phyloP scores from a whole-genome alignment of 2,888 invertebrate genomes.

The Hirudinaria manillensis region DNA sequence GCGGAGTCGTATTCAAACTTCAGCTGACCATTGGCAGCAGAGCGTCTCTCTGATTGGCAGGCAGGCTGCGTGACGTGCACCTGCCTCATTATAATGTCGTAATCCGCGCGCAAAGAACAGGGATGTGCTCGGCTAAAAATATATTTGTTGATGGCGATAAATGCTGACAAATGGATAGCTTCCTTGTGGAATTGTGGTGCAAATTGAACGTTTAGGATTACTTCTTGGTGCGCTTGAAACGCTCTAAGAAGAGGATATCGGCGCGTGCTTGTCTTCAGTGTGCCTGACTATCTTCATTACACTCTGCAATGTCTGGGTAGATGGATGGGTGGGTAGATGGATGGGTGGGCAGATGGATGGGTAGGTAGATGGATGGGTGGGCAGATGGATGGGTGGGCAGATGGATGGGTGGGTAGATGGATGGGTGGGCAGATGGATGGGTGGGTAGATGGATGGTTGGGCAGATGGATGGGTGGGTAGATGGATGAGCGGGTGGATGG shows the following conservation, averaged over 20 bases:
- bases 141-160: slow-evolving; percentile 5
- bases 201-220: slow-evolving; percentile 15
- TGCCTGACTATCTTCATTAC: too few species aligned
- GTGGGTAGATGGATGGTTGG: not conserved
- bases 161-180: slow-evolving; percentile 9
- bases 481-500: not conserved
- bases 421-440: slow-evolving; percentile 2
- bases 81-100: slow-evolving; percentile 8
- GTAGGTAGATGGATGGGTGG: not conserved
- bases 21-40: not conserved
- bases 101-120: not conserved
- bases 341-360: slow-evolving; percentile 4
- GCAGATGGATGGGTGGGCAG: not conserved
- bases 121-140: not conserved
- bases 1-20: not conserved
- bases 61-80: not conserved
- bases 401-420: not conserved
- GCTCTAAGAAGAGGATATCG: not conserved
- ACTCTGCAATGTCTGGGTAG: not conserved
- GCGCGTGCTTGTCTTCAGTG: too few species aligned
- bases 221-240: not conserved
- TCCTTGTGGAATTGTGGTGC: not conserved
- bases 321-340: slow-evolving; percentile 9
- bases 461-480: not conserved
- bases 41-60: not conserved